Evolutionary conservation across 2,888 invertebrate species (phyloP), one percentile per base, ranked within the genome.

Genomic region (Tanytarsus gracilentus): DNA sequence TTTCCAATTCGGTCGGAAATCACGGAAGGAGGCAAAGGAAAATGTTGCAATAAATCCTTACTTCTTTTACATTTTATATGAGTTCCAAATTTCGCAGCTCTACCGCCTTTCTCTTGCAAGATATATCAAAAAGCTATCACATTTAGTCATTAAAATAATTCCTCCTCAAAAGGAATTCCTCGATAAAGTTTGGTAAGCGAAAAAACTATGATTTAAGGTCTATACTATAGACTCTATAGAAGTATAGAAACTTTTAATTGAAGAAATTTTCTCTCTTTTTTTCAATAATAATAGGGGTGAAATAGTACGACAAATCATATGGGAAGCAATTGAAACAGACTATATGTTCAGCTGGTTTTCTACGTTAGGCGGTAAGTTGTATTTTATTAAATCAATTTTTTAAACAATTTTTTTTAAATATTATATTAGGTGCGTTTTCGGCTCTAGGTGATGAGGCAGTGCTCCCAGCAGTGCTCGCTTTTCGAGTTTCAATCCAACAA

Each of bases 381-480:
- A 39, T 8, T 2, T 7, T 14, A 39, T 2, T 6, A 39, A 39
- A 39, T 14, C n/a, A 3, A 8, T 16, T 21, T n/a, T n/a, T n/a
- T n/a, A n/a, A n/a, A n/a, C n/a, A n/a, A n/a, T n/a, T n/a, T n/a
- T n/a, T n/a, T n/a, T n/a, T n/a, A n/a, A n/a, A n/a, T n/a, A n/a
- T n/a, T n/a, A n/a, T n/a, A n/a, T n/a, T n/a, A n/a, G 97, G 97
- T 50, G 97, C 94, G 1, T 97, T 90, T 73, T 97, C 97, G 2
- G 90, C 96, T 1, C 77, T 98, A 59, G 98, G 97, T 2, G 96
- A 97, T 70, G 84, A 88, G 68, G 87, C 86, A 72, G 75, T 78
- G 58, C 75, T 82, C 67, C 91, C 86, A 76, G 95, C 96, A 11
- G 79, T 86, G 68, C 85, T 85, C 67, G 97, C 97, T 27, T 93